Evolutionary conservation across 2,113 vertebrate species (phyloP), one percentile per base, ranked within the genome.

Genomic region (Aplodontia rufa): DNA sequence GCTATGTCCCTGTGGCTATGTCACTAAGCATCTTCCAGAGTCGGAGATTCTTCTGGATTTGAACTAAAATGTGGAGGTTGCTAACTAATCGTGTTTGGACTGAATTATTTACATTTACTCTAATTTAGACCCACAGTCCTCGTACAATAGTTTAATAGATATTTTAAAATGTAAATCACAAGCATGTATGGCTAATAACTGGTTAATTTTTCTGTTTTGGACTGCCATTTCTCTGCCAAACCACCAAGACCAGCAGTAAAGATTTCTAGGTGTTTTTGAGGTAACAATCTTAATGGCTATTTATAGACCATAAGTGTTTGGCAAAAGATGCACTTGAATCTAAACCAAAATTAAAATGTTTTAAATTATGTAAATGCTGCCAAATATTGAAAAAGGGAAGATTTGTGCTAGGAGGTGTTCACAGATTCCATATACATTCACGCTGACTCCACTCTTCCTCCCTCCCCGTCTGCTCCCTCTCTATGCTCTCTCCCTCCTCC

Each of bases 321-420:
- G 92, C 85, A 91, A 97, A 95, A 94, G 60, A 93, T 62, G 45
- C 7, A 83, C 55, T 71, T 95, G 90, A 97, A 55, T 95, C 68
- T 37, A 75, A 82, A 96, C 87, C 95, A 94, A 95, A 92, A 88
- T 58, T 80, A 79, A 95, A 90, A 83, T 71, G 32, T 62, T 92
- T 95, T 71, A 74, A 93, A 91, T 93, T 20, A 76, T 74, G 55
- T 71, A 96, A 91, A 71, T 19, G 88, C 45, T 95, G 68, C 87
- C 90, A 93, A 47, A 24, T 95, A 91, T 78, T 95, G 71, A 75
- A 74, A 87, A 85, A 53, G 37, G 32, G 71, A 85, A 95, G 24
- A 87, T 94, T 58, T 91, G 47, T 71, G 74, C 53, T 76, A 90
- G 87, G 75, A 72, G 88, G 80, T 49, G 19, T 60, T 82, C 8